Conservation (phyloP, 2,797 vertebrate genomes). For the Phrynocephalus vlangalii region DNA sequence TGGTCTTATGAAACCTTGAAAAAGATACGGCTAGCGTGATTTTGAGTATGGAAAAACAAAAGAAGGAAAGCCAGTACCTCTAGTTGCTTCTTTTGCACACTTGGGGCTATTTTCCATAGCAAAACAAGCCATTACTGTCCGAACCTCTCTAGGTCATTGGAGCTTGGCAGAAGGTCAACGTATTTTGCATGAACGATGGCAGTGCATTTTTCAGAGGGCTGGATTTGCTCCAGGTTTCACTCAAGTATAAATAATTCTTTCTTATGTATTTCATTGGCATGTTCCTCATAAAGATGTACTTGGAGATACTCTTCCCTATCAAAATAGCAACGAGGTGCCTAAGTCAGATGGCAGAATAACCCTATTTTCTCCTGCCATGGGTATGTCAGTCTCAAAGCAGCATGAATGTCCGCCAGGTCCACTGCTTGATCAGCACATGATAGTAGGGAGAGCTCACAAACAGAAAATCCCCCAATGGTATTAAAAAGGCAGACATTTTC, state of each 20-base stretch:
- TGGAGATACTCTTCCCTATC: neutral
- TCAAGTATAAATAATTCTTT: constrained; percentile 47
- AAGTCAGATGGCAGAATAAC: neutral
- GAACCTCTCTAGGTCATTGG: constrained; percentile 44
- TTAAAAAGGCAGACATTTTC: too few relatives aligned
- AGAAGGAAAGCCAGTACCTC: neutral
- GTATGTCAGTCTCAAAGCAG: too few relatives aligned
- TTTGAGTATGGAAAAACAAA: neutral
- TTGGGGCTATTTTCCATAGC: too few relatives aligned
- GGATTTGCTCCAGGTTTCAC: constrained; percentile 60
- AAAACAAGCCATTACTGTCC: neutral
- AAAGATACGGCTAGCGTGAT: neutral
- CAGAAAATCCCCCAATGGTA: too few relatives aligned
- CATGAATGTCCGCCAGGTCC: too few relatives aligned
- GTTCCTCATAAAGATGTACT: neutral
- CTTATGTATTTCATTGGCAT: neutral
- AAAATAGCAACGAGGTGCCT: neutral
- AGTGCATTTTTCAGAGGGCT: constrained; percentile 59
- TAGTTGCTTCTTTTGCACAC: neutral
- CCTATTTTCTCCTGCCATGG: too few relatives aligned
- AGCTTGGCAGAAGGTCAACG: constrained; percentile 49
- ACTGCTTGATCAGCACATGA: too few relatives aligned
- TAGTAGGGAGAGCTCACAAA: too few relatives aligned
- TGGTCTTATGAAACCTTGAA: neutral
- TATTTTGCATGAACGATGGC: constrained; percentile 9